A percentile compares a stretch with the other conserved stretches of the same genome.
Evolutionary conservation across 2,888 invertebrate species (phyloP).

Genomic region (Coelopa pilipes): DNA sequence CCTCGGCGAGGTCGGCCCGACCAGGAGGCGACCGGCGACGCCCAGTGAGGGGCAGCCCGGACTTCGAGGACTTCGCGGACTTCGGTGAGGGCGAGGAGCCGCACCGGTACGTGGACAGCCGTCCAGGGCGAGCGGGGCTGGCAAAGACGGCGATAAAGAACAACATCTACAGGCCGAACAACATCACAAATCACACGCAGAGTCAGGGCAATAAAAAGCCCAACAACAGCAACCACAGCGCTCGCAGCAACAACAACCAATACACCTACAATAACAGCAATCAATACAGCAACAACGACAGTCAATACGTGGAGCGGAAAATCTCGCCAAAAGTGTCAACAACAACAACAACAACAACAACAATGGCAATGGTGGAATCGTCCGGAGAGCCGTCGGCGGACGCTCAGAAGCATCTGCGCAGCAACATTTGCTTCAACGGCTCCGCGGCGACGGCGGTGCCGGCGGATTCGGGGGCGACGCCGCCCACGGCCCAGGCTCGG

Average conservation of each 20-base stretch:
- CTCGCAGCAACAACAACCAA: constrained; percentile 35
- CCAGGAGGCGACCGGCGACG: neutral
- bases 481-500: constrained; percentile 39
- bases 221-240: constrained; percentile 23
- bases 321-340: constrained; percentile 52
- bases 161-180: constrained; percentile 40
- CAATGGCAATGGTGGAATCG: neutral
- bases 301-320: constrained; percentile 46
- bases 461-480: constrained; percentile 35
- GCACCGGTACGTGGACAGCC: too few relatives aligned
- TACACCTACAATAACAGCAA: constrained; percentile 37
- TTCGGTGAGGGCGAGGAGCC: neutral
- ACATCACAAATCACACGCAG: constrained; percentile 44
- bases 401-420: constrained; percentile 60
- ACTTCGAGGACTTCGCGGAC: constrained; percentile 15
- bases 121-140: too few relatives aligned
- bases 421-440: constrained; percentile 63
- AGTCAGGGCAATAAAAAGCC: constrained; percentile 21
- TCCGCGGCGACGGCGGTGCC: constrained; percentile 55
- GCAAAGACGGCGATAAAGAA: too few relatives aligned
- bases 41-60: neutral
- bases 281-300: too few relatives aligned
- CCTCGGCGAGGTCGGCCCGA: neutral
- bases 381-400: constrained; percentile 28
- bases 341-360: constrained; percentile 37